A percentile compares a stretch with the other conserved stretches of the same genome.
These are phyloP conservation scores for Drosophila stalkeri DNA, from an alignment of 2,888 invertebrate species.

Conservation along the genomic window DNA sequence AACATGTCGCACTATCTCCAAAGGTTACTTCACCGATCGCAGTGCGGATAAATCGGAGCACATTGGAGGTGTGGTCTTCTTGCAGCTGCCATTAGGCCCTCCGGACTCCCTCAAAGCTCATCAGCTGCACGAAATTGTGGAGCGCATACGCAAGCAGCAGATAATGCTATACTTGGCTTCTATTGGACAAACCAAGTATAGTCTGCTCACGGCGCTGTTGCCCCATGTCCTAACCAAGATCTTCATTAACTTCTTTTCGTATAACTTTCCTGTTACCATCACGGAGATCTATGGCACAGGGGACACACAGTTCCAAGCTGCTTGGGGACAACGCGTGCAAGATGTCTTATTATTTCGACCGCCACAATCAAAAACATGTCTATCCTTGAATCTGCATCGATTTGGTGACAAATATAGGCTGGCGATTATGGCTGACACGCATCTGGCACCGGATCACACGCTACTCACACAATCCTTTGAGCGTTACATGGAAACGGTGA, in stretches of 20 bases:
- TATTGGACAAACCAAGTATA: constrained; percentile 83
- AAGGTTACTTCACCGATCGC: constrained; percentile 83
- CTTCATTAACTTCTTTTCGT: constrained; percentile 84
- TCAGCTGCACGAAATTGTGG: constrained; percentile 80
- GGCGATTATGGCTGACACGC: constrained; percentile 84
- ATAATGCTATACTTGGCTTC: constrained; percentile 83
- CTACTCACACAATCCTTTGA: constrained; percentile 83
- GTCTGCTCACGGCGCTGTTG: constrained; percentile 81
- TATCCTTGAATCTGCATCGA: constrained; percentile 84
- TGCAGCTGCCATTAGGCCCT: constrained; percentile 80
- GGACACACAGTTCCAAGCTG: constrained; percentile 75
- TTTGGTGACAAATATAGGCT: constrained; percentile 83
- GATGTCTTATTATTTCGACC: constrained; percentile 84
- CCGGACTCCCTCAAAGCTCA: constrained; percentile 74
- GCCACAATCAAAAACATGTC: constrained; percentile 84
- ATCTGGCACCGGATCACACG: constrained; percentile 83
- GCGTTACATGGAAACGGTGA: constrained; percentile 81
- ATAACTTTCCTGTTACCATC: constrained; percentile 84
- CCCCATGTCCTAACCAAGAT: constrained; percentile 83
- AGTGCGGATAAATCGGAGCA: constrained; percentile 76
- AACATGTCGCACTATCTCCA: constrained; percentile 83
- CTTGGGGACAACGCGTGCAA: constrained; percentile 83
- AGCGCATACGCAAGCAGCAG: constrained; percentile 81
- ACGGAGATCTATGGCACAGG: constrained; percentile 83
- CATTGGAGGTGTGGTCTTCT: constrained; percentile 83